Conservation (phyloP, 2,113 vertebrate species). For the Tenrec ecaudatus region DNA sequence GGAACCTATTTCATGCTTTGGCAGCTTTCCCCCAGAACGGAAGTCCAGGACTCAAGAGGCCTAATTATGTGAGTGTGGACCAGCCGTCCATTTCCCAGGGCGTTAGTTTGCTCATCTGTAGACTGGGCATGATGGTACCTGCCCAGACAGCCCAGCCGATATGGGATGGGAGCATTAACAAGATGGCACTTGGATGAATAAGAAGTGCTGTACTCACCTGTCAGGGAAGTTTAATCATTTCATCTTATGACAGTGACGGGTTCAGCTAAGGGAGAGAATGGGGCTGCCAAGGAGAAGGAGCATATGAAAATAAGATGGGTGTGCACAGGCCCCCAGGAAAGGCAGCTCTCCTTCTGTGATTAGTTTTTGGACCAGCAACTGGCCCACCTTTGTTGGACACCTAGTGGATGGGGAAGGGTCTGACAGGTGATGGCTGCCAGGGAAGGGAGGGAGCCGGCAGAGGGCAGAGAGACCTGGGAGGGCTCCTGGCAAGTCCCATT, state of each 20-base stretch:
- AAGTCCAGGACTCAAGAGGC: not conserved
- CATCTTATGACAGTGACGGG: not conserved
- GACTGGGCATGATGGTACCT: conserved; percentile 41
- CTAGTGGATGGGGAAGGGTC: not conserved
- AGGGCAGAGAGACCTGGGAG: not conserved
- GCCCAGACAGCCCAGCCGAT: not conserved
- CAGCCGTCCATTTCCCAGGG: not conserved
- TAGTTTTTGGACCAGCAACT: not conserved
- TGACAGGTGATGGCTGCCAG: too few species aligned
- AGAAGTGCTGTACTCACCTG: conserved; percentile 2
- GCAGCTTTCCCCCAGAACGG: not conserved
- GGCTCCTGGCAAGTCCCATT: too few species aligned
- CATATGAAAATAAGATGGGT: not conserved
- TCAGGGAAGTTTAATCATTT: conserved; percentile 15
- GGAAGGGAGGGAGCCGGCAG: not conserved
- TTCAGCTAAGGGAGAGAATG: not conserved
- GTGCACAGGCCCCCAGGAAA: not conserved
- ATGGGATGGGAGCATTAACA: conserved; percentile 1
- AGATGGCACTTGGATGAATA: not conserved
- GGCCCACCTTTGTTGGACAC: not conserved
- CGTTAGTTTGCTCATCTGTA: conserved; percentile 57
- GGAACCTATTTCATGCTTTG: conserved; percentile 38
- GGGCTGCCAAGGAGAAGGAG: not conserved
- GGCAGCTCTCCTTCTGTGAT: not conserved
- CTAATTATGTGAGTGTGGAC: not conserved